These are phyloP conservation scores for Amphiprion percula DNA, from an alignment of 2,113 vertebrate species.

Conservation along the genomic window DNA sequence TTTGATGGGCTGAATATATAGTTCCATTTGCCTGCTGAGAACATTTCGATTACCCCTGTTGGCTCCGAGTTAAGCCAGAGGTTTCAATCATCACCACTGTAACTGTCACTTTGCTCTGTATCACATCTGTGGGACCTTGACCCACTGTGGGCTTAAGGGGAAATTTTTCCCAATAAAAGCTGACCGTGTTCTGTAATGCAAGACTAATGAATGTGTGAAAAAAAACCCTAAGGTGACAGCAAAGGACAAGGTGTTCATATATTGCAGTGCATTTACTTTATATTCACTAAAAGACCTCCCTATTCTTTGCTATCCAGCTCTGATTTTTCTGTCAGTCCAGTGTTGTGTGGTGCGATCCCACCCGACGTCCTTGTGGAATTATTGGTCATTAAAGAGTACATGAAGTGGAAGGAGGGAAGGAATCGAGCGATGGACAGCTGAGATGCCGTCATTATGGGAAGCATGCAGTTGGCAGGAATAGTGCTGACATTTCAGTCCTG, in stretches of 20 bases:
- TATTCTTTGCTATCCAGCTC: slow-evolving; percentile 2
- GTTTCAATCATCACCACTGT: slow-evolving; percentile 66
- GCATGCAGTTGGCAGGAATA: slow-evolving; percentile 75
- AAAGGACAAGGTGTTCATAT: slow-evolving; percentile 49
- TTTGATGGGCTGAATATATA: slow-evolving; percentile 69
- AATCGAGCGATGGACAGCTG: slow-evolving; percentile 50
- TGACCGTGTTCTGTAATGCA: slow-evolving; percentile 46
- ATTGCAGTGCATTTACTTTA: slow-evolving; percentile 40
- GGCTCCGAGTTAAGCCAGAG: slow-evolving; percentile 46
- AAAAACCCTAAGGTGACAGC: slow-evolving; percentile 37
- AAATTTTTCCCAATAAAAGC: slow-evolving; percentile 43
- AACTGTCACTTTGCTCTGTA: slow-evolving; percentile 58
- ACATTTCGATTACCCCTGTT: slow-evolving; percentile 66
- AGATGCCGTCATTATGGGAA: slow-evolving; percentile 71
- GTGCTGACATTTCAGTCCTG: slow-evolving; percentile 78
- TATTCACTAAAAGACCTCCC: slow-evolving; percentile 12
- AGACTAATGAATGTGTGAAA: slow-evolving; percentile 39
- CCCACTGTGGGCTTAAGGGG: slow-evolving; percentile 35
- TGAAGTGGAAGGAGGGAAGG: slow-evolving; percentile 46
- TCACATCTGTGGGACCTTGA: slow-evolving; percentile 59
- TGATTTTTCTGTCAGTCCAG: slow-evolving; percentile 23
- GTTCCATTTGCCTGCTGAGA: slow-evolving; percentile 65
- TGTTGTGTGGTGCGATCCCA: slow-evolving; percentile 34
- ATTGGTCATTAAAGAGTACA: slow-evolving; percentile 68
- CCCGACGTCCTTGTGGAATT: slow-evolving; percentile 55